Base-by-base conservation (phyloP, 2,113 vertebrate species). In the Cyanoramphus novaezelandiae region DNA sequence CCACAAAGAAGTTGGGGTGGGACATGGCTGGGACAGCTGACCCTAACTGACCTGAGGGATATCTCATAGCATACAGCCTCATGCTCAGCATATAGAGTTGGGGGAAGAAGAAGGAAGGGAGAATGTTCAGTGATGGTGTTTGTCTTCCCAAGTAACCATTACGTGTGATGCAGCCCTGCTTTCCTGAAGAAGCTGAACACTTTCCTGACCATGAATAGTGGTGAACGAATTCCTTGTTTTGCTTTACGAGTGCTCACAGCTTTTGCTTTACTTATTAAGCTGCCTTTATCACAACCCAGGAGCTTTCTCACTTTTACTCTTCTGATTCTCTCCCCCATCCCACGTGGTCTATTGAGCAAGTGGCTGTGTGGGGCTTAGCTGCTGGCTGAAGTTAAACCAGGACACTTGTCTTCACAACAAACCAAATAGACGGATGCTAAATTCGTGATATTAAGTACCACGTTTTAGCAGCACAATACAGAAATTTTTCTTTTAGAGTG, bases 31-130 rank as follows among this genome's bases (percentile, higher is more conserved):
- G 29, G 24, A 74, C 29, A 74, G 24, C 25, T 67, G 52, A 46
- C 7, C 4, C 20, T 15, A 11, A 9, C 29, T 33, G 17, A 27
- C 20, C 21, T 31, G 27, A 74, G 46, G 60, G 60, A 47, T 27
- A 27, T 62, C 27, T 39, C 29, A 47, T 37, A 62, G 5, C 6
- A 31, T 13, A 19, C 2, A 5, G 17, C 9, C 52, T 4, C 2
- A 5, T 13, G 6, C 25, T 47, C 0, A 0, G 24, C 11, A 16
- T 46, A 23, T 9, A 60, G n/a, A 53, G 25, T 18, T 53, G 29
- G 53, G 23, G n/a, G 24, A 68, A 47, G 10, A 46, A 46, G n/a
- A 24, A 44, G 27, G 20, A 60, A 47, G 13, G 20, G 5, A 25
- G 29, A 7, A 62, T 6, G 2, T 41, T 80, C 52, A 10, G 21